These are phyloP conservation scores for Mesorhabditis spiculigera DNA, from an alignment of 2,888 invertebrate species.

Conservation along the genomic window DNA sequence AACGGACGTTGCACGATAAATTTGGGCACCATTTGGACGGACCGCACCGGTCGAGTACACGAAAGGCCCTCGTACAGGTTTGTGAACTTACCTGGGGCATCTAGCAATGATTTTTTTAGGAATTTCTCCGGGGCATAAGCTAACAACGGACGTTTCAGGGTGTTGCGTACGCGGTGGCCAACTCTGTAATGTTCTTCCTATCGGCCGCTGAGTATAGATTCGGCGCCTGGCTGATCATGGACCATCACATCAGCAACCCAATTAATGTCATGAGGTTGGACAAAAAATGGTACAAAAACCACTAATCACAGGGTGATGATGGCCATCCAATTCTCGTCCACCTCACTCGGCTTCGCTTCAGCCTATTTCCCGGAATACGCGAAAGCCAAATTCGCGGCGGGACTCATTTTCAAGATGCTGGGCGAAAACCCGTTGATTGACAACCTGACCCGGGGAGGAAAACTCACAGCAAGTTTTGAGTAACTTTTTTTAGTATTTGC, in stretches of 20 bases:
- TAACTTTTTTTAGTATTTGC: too few relatives aligned
- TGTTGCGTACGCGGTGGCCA: slow-evolving; percentile 54
- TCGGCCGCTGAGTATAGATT: slow-evolving; percentile 60
- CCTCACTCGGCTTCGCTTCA: slow-evolving; percentile 60
- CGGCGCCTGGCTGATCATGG: slow-evolving; percentile 60
- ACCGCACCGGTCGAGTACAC: slow-evolving; percentile 27
- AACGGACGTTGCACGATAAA: slow-evolving; percentile 55
- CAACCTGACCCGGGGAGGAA: too few relatives aligned
- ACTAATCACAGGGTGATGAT: slow-evolving; percentile 66
- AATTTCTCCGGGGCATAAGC: too few relatives aligned
- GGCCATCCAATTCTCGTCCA: slow-evolving; percentile 64
- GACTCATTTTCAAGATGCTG: slow-evolving; percentile 59
- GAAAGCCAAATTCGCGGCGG: slow-evolving; percentile 58
- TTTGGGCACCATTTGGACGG: slow-evolving; percentile 39
- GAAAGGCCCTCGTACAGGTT: too few relatives aligned
- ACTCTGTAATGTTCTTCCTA: slow-evolving; percentile 59
- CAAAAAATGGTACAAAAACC: slow-evolving; percentile 15
- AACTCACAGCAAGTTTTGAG: too few relatives aligned
- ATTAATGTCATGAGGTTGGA: slow-evolving; percentile 46
- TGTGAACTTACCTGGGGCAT: too few relatives aligned
- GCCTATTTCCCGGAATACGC: slow-evolving; percentile 62
- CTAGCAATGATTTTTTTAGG: too few relatives aligned
- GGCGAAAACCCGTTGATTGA: slow-evolving; percentile 57
- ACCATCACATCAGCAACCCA: slow-evolving; percentile 60
- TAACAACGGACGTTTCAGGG: slow-evolving; percentile 45